Conservation (phyloP, 2,113 vertebrate genomes). For the Sapayoa aenigma region DNA sequence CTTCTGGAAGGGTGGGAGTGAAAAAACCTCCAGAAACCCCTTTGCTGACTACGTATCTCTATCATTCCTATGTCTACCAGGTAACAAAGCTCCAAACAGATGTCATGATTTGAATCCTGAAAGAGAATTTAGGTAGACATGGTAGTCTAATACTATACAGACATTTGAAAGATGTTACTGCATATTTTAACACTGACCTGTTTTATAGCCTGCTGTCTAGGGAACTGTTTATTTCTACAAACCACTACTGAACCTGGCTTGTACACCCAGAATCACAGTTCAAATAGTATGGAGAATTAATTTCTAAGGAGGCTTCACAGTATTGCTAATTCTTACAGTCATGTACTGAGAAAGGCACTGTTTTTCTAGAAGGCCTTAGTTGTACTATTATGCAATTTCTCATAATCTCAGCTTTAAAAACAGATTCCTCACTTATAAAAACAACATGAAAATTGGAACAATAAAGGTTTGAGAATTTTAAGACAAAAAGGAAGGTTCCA, state of each 20-base stretch:
- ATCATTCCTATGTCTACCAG: not conserved
- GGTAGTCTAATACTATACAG: not conserved
- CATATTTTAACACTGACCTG: constrained; percentile 52
- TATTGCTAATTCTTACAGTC: not conserved
- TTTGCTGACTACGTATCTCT: not conserved
- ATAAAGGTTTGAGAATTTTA: not conserved
- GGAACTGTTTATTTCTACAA: constrained; percentile 27
- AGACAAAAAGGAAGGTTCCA: not conserved
- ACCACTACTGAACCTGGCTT: constrained; percentile 32
- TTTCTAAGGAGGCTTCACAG: not conserved
- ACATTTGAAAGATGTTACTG: constrained; percentile 16
- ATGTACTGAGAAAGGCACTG: not conserved
- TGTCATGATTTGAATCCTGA: not conserved
- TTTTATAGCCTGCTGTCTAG: constrained; percentile 31
- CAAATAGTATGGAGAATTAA: not conserved
- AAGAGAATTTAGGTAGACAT: not conserved
- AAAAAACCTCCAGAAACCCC: not conserved
- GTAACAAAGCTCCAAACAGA: not conserved
- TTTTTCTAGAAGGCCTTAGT: not conserved
- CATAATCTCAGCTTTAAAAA: not conserved
- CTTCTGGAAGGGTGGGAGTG: not conserved
- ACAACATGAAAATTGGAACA: not conserved
- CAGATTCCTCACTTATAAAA: not conserved
- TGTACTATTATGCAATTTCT: not conserved
- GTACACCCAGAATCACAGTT: constrained; percentile 11